Evolutionary conservation across 1,140 invertebrate genomes (phyloP).

Genomic region (Pachypeltis micranthus): DNA sequence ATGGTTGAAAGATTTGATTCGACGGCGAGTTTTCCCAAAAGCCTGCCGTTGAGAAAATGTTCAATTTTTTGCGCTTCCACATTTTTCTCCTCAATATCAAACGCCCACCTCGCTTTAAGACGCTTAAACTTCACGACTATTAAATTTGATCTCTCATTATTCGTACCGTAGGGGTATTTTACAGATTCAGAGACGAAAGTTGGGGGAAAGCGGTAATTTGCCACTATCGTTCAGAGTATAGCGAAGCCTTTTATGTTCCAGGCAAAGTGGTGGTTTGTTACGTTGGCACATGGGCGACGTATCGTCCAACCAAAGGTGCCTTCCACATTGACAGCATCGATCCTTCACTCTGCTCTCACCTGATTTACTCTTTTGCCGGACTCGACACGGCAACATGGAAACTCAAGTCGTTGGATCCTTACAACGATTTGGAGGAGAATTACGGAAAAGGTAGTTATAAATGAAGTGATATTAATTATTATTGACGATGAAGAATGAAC

Average conservation of each 20-base stretch:
- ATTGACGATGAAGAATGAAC: background rate
- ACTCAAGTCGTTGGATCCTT: slow-evolving; percentile 48
- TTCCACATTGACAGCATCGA: slow-evolving; percentile 58
- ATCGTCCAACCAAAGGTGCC: slow-evolving; percentile 48
- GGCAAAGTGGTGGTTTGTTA: slow-evolving; percentile 57
- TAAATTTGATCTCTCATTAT: no score
- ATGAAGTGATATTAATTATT: background rate
- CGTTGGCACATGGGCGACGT: slow-evolving; percentile 62
- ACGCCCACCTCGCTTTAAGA: no score
- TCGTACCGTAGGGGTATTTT: no score
- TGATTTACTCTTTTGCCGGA: slow-evolving; percentile 79
- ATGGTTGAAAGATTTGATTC: no score
- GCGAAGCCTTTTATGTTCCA: background rate
- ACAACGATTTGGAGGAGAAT: slow-evolving; percentile 48
- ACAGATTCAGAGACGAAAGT: no score
- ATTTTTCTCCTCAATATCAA: no score
- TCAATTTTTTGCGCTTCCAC: no score
- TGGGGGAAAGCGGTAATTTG: no score
- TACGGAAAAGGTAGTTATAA: slow-evolving; percentile 39
- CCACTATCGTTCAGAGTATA: no score
- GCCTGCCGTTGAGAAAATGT: no score
- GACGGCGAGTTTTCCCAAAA: no score
- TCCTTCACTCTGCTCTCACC: slow-evolving; percentile 69
- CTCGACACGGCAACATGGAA: slow-evolving; percentile 47
- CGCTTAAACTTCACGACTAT: no score